Evolutionary conservation across 2,797 vertebrate species (phyloP), one percentile per base, ranked within the genome.

Genomic region (Xiphorhynchus erythropygius): DNA sequence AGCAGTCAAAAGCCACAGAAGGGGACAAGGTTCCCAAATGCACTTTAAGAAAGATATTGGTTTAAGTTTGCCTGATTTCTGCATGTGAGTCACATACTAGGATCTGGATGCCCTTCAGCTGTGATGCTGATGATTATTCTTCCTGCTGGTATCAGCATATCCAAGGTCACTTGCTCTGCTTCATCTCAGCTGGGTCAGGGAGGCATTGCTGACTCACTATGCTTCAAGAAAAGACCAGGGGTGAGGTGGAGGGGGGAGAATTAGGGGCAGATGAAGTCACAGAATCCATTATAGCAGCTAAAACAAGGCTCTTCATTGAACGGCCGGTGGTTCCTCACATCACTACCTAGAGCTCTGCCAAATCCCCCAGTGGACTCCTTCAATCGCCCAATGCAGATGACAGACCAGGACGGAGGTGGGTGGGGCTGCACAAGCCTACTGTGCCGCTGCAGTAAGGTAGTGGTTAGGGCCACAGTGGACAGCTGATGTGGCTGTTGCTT

Each of bases 101-200:
- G 53, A 81, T 95, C 41, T 59, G 44, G 71, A 77, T 94, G 87
- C 62, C 93, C 90, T 96, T 96, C 64, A 89, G 94, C 82, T 87
- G n/a, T 21, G 18, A 55, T 0, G 8, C 28, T 84, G 79, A 37
- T 75, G 75, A 84, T 91, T 94, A 88, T 80, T 93, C 78, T 87
- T 96, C 71, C 78, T 96, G 92, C 90, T 95, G 75, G 60, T 92
- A 71, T 90, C 92, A 95, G 89, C 90, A 85, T 57, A 89, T 71
- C 68, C 89, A 92, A 96, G 90, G 93, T 89, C 84, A 55, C 53
- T 87, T 60, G 49, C 44, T 87, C 68, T 89, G 81, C 71, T 81
- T 90, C 68, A 44, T 91, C 93, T 94, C 78, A 83, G n/a, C 64
- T 85, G 70, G 81, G 85, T 94, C 85, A 84, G 89, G 76, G 89